Conservation (phyloP, 2,113 vertebrate species). For the Dendrocopos noguchii region DNA sequence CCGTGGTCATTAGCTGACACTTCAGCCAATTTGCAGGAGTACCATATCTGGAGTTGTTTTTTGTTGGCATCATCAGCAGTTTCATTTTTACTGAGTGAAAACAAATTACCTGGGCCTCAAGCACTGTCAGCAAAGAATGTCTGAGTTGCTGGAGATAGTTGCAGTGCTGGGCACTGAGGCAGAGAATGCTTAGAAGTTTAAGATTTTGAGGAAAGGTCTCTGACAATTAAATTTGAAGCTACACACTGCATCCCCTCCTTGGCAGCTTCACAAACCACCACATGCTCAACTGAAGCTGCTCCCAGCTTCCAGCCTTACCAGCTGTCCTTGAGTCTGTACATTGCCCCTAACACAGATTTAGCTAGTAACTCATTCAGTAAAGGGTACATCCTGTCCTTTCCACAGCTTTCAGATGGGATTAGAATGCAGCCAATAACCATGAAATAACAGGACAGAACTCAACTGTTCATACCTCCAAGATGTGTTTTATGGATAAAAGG, state of each 20-base stretch:
- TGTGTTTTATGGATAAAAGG: not conserved
- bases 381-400: not conserved
- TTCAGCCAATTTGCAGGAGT: not conserved
- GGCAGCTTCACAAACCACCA: not conserved
- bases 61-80: not conserved
- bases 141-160: not conserved
- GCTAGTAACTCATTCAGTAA: not conserved
- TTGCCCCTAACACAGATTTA: not conserved
- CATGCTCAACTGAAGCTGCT: not conserved
- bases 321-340: not conserved
- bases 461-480: not conserved
- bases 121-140: fast-evolving
- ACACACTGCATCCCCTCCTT: not conserved
- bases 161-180: not conserved
- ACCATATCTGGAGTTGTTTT: not conserved
- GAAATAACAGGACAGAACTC: not conserved
- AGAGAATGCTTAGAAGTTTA: not conserved
- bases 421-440: not conserved
- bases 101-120: not conserved
- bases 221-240: not conserved
- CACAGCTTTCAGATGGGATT: not conserved
- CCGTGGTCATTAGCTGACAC: not conserved
- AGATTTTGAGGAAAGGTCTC: not conserved
- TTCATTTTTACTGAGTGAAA: not conserved
- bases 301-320: not conserved